phyloP scores from a whole-genome alignment of 1,140 invertebrate genomes.

The Trachymyrmex cornetzi region DNA sequence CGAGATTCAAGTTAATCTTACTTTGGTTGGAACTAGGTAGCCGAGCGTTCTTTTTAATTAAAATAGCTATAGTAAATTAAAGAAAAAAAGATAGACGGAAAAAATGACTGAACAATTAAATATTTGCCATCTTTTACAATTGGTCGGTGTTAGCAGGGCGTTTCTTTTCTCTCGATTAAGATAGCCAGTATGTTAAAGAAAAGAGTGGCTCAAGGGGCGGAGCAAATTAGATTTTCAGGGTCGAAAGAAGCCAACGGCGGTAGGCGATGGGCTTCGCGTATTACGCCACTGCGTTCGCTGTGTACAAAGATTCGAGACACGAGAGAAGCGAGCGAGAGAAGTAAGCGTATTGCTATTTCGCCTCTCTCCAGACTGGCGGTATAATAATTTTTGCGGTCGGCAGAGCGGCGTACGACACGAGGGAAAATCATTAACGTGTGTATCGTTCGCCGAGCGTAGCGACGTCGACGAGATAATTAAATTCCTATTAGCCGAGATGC shows the following conservation, averaged over 20 bases:
- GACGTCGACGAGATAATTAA: slow-evolving; percentile 55
- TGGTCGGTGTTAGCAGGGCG: background rate
- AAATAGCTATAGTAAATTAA: background rate
- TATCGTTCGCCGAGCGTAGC: slow-evolving; percentile 30
- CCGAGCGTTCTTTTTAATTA: slow-evolving; percentile 6
- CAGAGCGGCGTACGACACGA: slow-evolving; percentile 16
- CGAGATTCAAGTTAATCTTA: too few species aligned
- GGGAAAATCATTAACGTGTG: slow-evolving; percentile 49
- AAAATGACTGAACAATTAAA: background rate
- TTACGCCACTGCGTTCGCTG: slow-evolving; percentile 9
- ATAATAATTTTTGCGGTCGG: slow-evolving; percentile 58
- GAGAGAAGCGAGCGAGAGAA: background rate
- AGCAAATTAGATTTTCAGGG: slow-evolving; percentile 53
- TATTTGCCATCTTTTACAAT: background rate
- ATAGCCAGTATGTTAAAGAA: slow-evolving; percentile 1
- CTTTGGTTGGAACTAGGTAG: background rate
- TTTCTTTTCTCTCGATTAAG: slow-evolving; percentile 46
- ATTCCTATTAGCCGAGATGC: slow-evolving; percentile 50
- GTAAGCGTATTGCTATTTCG: slow-evolving; percentile 37
- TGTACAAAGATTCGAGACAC: background rate
- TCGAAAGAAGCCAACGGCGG: slow-evolving; percentile 32
- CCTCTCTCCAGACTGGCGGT: slow-evolving; percentile 16
- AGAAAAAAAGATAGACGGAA: background rate
- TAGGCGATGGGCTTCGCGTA: slow-evolving; percentile 26
- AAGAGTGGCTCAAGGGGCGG: slow-evolving; percentile 19